Evolutionary conservation across 1,140 invertebrate species (phyloP).

Genomic region (Andrena cerasifolii): DNA sequence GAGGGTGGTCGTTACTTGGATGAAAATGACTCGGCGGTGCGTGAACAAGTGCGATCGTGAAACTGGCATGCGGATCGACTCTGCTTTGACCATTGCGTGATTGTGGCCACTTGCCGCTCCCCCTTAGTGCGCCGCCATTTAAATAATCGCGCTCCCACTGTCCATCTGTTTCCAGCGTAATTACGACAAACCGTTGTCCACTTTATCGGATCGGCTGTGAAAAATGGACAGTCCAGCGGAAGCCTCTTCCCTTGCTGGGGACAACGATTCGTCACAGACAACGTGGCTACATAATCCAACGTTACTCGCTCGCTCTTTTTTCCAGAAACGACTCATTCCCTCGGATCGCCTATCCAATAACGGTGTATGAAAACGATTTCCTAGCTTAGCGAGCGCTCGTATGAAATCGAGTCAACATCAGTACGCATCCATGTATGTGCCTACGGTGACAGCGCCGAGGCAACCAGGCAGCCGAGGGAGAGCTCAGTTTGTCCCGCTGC

Average conservation of each 20-base stretch:
- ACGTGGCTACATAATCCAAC: no score
- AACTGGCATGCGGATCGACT: neutral
- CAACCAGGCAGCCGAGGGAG: neutral
- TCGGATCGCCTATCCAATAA: no score
- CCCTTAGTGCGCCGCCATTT: conserved; percentile 18
- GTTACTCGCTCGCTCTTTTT: no score
- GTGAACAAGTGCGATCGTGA: conserved; percentile 9
- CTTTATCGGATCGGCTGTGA: neutral
- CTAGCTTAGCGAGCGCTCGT: conserved; percentile 33
- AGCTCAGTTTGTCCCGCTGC: conserved; percentile 44
- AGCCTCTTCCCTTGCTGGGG: neutral
- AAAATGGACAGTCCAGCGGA: no score
- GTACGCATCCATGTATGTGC: neutral
- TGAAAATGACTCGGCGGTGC: neutral
- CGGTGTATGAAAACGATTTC: conserved; percentile 43
- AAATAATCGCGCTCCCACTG: neutral
- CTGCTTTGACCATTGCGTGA: conserved; percentile 24
- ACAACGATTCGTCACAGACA: no score
- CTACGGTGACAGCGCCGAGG: neutral
- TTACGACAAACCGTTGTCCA: conserved; percentile 4
- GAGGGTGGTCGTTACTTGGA: neutral
- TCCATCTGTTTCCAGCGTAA: neutral
- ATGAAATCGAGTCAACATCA: conserved; percentile 31
- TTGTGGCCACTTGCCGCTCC: neutral
- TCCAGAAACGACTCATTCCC: no score